A percentile compares a stretch with the other conserved stretches of the same genome.
phyloP scores from a whole-genome alignment of 2,113 vertebrate genomes.

The Platycercus adscitus region DNA sequence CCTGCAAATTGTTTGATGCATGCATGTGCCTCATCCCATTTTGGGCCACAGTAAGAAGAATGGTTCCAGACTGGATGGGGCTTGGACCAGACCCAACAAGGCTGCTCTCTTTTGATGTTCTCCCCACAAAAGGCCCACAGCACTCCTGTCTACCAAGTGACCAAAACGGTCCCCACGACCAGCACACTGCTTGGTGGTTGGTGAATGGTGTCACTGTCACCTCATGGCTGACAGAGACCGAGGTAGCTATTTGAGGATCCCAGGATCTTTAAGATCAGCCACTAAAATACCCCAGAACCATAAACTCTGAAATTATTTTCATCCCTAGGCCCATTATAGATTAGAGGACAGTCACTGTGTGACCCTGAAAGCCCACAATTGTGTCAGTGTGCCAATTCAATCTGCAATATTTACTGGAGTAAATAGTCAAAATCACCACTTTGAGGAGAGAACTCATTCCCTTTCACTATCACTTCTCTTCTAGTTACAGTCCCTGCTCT shows the following conservation, averaged over 20 bases:
- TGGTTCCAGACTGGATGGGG: not conserved
- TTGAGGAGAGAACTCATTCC: not conserved
- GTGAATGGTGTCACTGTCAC: fast-evolving
- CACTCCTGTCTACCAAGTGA: not conserved
- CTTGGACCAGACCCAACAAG: fast-evolving
- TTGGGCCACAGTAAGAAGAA: not conserved
- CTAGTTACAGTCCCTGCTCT: not conserved
- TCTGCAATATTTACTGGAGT: not conserved
- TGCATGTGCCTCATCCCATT: not conserved
- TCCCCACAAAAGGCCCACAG: not conserved
- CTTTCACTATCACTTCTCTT: not conserved
- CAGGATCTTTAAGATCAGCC: not conserved
- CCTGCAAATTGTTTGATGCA: not conserved
- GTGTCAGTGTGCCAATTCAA: not conserved
- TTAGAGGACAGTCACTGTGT: too few species aligned
- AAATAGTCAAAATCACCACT: not conserved
- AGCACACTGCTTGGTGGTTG: fast-evolving
- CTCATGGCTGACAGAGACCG: not conserved
- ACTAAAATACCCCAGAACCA: not conserved
- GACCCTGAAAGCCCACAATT: not conserved
- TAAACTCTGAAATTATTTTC: not conserved
- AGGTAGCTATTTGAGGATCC: not conserved
- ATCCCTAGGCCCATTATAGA: not conserved
- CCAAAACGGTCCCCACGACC: fast-evolving
- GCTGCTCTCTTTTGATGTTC: not conserved